phyloP scores from a whole-genome alignment of 2,888 invertebrate genomes.

The Cheilosia scutellata region DNA sequence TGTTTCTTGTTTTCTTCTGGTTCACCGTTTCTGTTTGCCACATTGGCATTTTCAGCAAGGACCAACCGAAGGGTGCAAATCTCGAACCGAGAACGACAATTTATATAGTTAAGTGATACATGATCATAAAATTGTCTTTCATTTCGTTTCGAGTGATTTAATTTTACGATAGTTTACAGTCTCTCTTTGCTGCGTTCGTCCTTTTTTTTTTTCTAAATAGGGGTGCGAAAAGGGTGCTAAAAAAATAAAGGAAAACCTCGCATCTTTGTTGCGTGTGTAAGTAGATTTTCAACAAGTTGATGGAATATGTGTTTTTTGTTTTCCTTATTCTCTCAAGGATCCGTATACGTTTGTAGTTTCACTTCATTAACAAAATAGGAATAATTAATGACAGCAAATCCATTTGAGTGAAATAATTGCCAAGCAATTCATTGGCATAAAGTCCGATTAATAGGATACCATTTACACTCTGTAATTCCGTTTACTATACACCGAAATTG shows the following conservation, averaged over 20 bases:
- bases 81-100: slow-evolving; percentile 57
- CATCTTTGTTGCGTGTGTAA: not conserved
- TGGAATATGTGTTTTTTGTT: slow-evolving; percentile 3
- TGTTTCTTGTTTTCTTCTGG: slow-evolving; percentile 10
- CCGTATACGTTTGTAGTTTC: slow-evolving; percentile 1
- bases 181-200: slow-evolving; percentile 8
- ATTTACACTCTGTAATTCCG: slow-evolving; percentile 46
- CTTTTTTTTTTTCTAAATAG: slow-evolving; percentile 1
- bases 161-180: slow-evolving; percentile 64
- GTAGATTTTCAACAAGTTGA: slow-evolving; percentile 51
- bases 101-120: slow-evolving; percentile 67
- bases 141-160: slow-evolving; percentile 66
- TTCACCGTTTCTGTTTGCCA: not conserved
- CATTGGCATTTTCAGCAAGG: slow-evolving; percentile 5
- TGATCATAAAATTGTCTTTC: slow-evolving; percentile 66
- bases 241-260: not conserved
- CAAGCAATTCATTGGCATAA: slow-evolving; percentile 46
- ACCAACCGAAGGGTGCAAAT: not conserved
- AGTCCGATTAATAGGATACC: slow-evolving; percentile 49
- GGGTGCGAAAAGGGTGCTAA: slow-evolving; percentile 18
- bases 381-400: slow-evolving; percentile 62
- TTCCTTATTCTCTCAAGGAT: not conserved
- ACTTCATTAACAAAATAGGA: slow-evolving; percentile 29
- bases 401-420: slow-evolving; percentile 54
- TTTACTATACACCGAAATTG: not conserved